Base-by-base conservation (phyloP, 2,888 invertebrate species). In the Eutolmus rufibarbis region DNA sequence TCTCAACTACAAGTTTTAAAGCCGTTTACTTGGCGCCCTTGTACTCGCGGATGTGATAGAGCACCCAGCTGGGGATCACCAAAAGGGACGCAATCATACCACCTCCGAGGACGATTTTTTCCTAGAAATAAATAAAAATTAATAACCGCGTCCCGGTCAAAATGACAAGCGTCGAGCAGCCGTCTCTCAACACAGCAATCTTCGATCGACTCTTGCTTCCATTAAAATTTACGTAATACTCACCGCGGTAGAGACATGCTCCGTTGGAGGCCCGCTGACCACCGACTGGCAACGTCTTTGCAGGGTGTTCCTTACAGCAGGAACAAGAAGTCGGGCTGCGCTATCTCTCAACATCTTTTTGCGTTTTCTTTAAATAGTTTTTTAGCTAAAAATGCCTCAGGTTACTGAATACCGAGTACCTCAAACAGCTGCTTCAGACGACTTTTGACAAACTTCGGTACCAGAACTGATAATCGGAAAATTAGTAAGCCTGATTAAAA, bases 251-350 rank as follows among this genome's bases (percentile, higher is more conserved):
- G 92, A 90, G 43, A 92, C 74, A 86, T 91, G 91, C 66, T 91
- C 88, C 5, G 91, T 91, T 77, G 92, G 92, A 87, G 92, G 92
- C 7, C 92, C 92, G 12, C 91, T 90, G 8, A 92, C 89, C 28
- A 91, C 92, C 37, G 92, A 92, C 89, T 92, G 91, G 87, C 89
- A 90, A 76, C 92, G 91, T 57, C 89, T 90, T 89, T 92, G 92
- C 87, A 91, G 79, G 34, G 91, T 90, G 88, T 89, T 91, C 34
- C 92, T 91, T 77, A 92, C 89, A 79, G 91, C 90, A 87, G 92
- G 92, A 78, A 91, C 89, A 90, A 92, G 89, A 37, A 92, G 89
- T 87, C 91, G 91, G 87, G 91, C 90, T 88, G 91, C 91, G 87
- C 90, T 82, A 9, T 84, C 23, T 19, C 40, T 37, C 37, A 74